These are phyloP conservation scores for Crematogaster levior DNA, from an alignment of 2,888 invertebrate genomes.

Conservation along the genomic window DNA sequence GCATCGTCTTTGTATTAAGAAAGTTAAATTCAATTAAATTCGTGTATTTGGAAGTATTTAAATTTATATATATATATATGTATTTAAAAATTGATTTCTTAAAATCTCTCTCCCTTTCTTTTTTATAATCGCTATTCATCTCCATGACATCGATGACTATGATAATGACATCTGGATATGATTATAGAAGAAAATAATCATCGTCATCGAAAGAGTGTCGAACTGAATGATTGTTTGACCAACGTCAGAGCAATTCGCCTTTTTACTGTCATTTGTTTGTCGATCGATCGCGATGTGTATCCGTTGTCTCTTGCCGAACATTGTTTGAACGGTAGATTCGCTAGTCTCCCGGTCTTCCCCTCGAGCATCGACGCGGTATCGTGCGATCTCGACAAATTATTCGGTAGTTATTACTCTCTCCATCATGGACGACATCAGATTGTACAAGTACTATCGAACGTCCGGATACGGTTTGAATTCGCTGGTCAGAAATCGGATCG, in stretches of 20 bases:
- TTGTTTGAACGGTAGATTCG: constrained; percentile 73
- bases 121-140: not conserved
- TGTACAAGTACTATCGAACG: constrained; percentile 76
- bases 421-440: constrained; percentile 75
- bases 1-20: not conserved
- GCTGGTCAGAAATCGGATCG: constrained; percentile 70
- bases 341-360: constrained; percentile 62
- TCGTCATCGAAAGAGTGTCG: constrained; percentile 22
- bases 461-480: constrained; percentile 68
- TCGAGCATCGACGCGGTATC: constrained; percentile 75
- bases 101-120: not conserved
- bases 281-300: constrained; percentile 67
- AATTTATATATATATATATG: not conserved
- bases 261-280: constrained; percentile 71
- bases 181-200: constrained; percentile 59
- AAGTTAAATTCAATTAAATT: not conserved
- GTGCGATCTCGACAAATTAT: constrained; percentile 71
- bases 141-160: not conserved
- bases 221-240: constrained; percentile 62
- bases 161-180: not conserved
- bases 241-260: constrained; percentile 66
- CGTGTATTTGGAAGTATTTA: not conserved
- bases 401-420: constrained; percentile 60
- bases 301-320: constrained; percentile 76
- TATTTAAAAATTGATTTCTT: not conserved